Percentiles rank a stretch among this genome's conserved stretches.
Evolutionary conservation across 2,888 invertebrate species (phyloP).

Genomic region (Emmelina monodactyla): DNA sequence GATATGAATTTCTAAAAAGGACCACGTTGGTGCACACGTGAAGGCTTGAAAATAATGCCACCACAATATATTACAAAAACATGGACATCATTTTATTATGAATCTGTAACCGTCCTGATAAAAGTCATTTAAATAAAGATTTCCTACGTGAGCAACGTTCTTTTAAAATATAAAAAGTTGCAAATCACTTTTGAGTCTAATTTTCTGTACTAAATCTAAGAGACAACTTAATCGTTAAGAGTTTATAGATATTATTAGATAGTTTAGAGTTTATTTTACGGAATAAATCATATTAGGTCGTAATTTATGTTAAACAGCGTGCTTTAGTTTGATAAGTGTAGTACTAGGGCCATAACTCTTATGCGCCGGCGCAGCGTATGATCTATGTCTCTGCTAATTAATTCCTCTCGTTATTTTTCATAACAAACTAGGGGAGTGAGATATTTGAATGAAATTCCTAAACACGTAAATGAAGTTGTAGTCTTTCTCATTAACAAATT

Average conservation of each 20-base stretch:
- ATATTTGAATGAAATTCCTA: constrained; percentile 57
- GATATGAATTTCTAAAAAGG: constrained; percentile 29
- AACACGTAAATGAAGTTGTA: constrained; percentile 54
- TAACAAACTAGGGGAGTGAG: constrained; percentile 39
- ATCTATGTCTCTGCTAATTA: constrained; percentile 51
- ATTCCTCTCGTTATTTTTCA: constrained; percentile 48
- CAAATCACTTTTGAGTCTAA: no score
- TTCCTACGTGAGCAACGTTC: no score
- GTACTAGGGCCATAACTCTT: no score
- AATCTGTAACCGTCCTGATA: constrained; percentile 36
- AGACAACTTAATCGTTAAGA: no score
- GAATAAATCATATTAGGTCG: no score
- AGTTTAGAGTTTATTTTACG: no score
- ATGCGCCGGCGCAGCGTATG: no score
- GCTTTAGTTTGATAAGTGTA: no score
- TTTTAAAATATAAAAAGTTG: no score
- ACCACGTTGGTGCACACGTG: constrained; percentile 43
- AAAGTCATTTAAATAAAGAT: constrained; percentile 33
- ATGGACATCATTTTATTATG: constrained; percentile 45
- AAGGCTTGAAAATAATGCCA: constrained; percentile 27
- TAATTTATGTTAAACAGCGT: no score
- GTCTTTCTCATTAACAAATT: constrained; percentile 47
- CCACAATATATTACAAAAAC: constrained; percentile 31
- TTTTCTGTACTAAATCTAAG: no score
- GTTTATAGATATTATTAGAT: no score